These are phyloP conservation scores for Drosophila miranda DNA, from an alignment of 1,140 invertebrate species.

Conservation along the genomic window DNA sequence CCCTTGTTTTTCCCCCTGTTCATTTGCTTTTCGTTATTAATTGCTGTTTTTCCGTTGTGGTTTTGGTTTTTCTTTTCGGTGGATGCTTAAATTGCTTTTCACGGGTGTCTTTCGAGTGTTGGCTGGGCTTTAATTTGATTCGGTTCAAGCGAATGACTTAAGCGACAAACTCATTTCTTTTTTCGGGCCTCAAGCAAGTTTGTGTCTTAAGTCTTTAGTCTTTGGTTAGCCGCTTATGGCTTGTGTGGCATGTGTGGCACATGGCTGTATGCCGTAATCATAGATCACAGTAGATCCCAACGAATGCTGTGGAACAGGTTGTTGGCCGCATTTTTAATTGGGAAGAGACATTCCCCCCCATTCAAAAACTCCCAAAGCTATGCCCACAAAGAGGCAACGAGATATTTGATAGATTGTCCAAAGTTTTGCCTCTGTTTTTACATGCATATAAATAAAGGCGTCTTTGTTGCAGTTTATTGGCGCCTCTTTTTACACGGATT, in stretches of 20 bases:
- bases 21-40: slow-evolving; percentile 19
- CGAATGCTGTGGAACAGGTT: no score
- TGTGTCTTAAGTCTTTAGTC: slow-evolving; percentile 62
- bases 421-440: slow-evolving; percentile 12
- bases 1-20: slow-evolving; percentile 13
- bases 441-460: slow-evolving; percentile 15
- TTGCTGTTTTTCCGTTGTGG: slow-evolving; percentile 19
- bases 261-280: slow-evolving; percentile 37
- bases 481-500: slow-evolving; percentile 28
- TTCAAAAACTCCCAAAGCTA: slow-evolving; percentile 13
- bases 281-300: slow-evolving; percentile 7
- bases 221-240: slow-evolving; percentile 26
- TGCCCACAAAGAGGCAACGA: neutral
- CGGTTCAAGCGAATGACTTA: slow-evolving; percentile 22
- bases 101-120: slow-evolving; percentile 29
- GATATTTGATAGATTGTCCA: no score
- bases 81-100: slow-evolving; percentile 36
- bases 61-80: slow-evolving; percentile 3
- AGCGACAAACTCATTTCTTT: slow-evolving; percentile 31
- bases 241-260: slow-evolving; percentile 32
- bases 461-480: slow-evolving; percentile 51
- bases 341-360: slow-evolving; percentile 1
- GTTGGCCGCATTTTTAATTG: no score
- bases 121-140: slow-evolving; percentile 20
- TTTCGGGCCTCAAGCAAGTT: slow-evolving; percentile 34